Conservation (phyloP, 2,888 invertebrate genomes). For the Pocota personata region DNA sequence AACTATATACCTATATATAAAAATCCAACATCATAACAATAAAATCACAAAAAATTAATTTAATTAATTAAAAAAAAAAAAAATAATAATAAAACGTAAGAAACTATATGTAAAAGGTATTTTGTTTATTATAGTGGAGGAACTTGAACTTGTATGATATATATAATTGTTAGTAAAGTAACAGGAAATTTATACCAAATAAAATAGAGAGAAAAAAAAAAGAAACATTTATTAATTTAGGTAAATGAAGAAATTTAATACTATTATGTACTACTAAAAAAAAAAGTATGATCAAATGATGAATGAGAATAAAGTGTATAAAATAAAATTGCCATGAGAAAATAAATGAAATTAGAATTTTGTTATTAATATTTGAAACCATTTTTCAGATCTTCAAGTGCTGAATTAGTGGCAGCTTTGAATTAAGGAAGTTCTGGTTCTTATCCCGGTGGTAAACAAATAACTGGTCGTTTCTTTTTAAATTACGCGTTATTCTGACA, state of each 20-base stretch:
- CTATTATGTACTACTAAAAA: constrained; percentile 60
- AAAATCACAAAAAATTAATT: constrained; percentile 34
- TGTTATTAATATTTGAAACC: no score
- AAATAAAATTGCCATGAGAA: constrained; percentile 61
- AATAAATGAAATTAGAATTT: not conserved
- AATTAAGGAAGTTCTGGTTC: no score
- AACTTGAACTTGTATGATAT: constrained; percentile 62
- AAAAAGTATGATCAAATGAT: constrained; percentile 37
- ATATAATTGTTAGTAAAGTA: constrained; percentile 63
- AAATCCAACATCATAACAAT: constrained; percentile 32
- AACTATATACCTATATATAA: constrained; percentile 59
- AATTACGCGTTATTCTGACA: no score
- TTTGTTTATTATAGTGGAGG: constrained; percentile 52
- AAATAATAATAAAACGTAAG: constrained; percentile 18
- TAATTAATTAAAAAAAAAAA: constrained; percentile 10
- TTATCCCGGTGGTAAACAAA: no score
- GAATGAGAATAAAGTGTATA: constrained; percentile 63
- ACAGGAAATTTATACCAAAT: constrained; percentile 55
- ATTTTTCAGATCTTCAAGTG: no score
- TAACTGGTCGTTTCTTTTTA: no score
- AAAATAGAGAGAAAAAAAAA: constrained; percentile 1
- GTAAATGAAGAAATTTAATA: constrained; percentile 66
- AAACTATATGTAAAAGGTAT: constrained; percentile 40
- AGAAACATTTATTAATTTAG: constrained; percentile 33
- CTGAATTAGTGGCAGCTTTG: no score